Evolutionary conservation across 2,888 invertebrate genomes (phyloP), one percentile per base, ranked within the genome.

Genomic region (Diabrotica balteata): DNA sequence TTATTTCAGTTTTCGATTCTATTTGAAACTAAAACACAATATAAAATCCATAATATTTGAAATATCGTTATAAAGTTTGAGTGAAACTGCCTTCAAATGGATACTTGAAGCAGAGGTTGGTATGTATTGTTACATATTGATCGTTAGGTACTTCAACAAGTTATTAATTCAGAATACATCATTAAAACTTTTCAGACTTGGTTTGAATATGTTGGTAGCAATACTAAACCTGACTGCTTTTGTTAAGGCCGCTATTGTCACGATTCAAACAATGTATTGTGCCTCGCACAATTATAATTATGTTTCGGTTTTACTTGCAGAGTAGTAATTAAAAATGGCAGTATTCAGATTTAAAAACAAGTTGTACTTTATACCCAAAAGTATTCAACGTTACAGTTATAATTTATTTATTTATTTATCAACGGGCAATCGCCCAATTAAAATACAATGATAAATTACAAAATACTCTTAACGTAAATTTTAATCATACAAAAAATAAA

Each of bases 131-230:
- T 77, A 76, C 77, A 76, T 82, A 83, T 83, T 79, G 83, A 82
- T 82, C 82, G 78, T 73, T 77, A 74, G 74, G 79, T 80, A 78
- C 81, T 81, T 80, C 80, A 79, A 80, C 83, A 82, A 83, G 83
- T 83, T 83, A 84, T 83, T 83, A 83, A 83, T 82, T 80, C 81
- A 81, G 79, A 82, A 83, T 84, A 83, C 83, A 82, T 84, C 83
- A 83, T 84, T 84, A 84, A 84, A 84, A 83, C 82, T 83, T 84
- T 84, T 84, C 83, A 83, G 82, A 83, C 83, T 84, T 81, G 82
- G 80, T 79, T 80, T 78, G 80, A 82, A 83, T 83, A 81, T 81
- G 78, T 77, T 76, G 80, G 77, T 77, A 82, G 80, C 80, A 81
- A 78, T 80, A 80, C 80, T 76, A 81, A 82, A 83, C 82, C 82